Evolutionary conservation across 2,888 invertebrate genomes (phyloP).

Genomic region (Hipparchia semele): DNA sequence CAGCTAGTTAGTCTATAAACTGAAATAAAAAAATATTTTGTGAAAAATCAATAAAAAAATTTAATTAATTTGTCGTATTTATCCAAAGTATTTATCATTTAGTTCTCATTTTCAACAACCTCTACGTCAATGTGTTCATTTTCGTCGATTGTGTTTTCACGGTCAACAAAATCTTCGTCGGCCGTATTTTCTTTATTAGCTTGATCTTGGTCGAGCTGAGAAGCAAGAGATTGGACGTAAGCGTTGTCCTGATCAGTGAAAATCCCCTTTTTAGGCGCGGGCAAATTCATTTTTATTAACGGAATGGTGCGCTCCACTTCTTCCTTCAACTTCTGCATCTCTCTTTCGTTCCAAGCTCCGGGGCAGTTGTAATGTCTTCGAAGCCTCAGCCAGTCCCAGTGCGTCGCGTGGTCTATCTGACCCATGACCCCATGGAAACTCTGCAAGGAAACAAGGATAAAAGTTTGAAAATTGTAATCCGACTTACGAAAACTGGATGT

Average conservation of each 20-base stretch:
- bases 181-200: neutral
- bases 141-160: neutral
- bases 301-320: constrained; percentile 29
- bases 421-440: constrained; percentile 71
- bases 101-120: neutral
- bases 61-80: neutral
- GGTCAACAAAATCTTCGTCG: neutral
- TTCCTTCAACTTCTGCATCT: constrained; percentile 17
- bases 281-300: neutral
- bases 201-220: neutral
- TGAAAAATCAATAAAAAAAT: neutral
- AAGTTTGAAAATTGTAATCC: neutral
- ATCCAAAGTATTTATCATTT: neutral
- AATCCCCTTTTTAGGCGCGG: constrained; percentile 3
- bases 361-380: constrained; percentile 76
- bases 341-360: constrained; percentile 57
- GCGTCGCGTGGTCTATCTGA: constrained; percentile 70
- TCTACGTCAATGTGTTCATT: neutral
- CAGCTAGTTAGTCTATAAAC: neutral
- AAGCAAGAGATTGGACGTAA: neutral
- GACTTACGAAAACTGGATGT: neutral
- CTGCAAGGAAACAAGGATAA: constrained; percentile 48
- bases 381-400: constrained; percentile 72
- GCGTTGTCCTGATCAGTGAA: neutral
- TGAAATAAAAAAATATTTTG: neutral